Evolutionary conservation across 2,888 invertebrate species (phyloP).

Genomic region (Idaea biselata): DNA sequence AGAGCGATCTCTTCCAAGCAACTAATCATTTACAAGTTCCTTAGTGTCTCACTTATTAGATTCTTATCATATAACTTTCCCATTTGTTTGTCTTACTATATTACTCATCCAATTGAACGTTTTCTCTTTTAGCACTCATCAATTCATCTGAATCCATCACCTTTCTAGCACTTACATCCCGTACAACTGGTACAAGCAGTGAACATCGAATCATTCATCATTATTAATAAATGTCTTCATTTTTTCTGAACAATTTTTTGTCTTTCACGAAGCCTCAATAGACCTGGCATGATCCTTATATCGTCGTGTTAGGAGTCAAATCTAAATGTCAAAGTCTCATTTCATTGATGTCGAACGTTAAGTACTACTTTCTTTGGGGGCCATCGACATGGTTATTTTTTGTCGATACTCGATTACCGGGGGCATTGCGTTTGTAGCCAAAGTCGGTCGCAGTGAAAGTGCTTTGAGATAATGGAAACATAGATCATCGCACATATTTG

Average conservation of each 20-base stretch:
- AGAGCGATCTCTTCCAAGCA: no score
- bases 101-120: constrained; percentile 6
- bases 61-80: neutral
- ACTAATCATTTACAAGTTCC: no score
- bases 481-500: constrained; percentile 24
- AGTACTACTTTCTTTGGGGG: constrained; percentile 54
- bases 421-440: constrained; percentile 14
- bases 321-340: constrained; percentile 27
- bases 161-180: constrained; percentile 30
- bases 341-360: constrained; percentile 27
- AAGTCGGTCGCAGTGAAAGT: constrained; percentile 40
- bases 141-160: constrained; percentile 20
- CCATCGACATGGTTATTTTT: constrained; percentile 50
- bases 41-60: neutral
- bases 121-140: neutral
- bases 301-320: constrained; percentile 37
- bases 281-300: constrained; percentile 5
- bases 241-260: constrained; percentile 47
- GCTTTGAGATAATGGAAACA: constrained; percentile 20
- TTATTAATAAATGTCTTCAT: constrained; percentile 44
- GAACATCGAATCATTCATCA: constrained; percentile 49
- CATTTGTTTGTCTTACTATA: constrained; percentile 12
- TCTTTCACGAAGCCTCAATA: constrained; percentile 21
- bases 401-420: constrained; percentile 6
- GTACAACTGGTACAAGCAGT: constrained; percentile 27